phyloP scores from a whole-genome alignment of 2,888 invertebrate genomes.

The Orchestes rusci region DNA sequence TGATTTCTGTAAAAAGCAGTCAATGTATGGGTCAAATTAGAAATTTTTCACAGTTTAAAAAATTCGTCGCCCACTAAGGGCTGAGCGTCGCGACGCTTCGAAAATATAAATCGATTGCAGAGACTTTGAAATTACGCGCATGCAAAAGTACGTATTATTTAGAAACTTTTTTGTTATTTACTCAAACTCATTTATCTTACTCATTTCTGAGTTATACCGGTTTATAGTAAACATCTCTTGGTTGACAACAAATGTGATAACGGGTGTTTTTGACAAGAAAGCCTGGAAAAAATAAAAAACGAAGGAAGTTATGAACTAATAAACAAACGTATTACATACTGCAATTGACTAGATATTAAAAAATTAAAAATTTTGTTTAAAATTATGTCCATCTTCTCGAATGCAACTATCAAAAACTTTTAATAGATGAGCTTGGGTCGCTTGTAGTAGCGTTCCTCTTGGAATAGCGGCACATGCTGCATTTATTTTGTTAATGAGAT shows the following conservation, averaged over 20 bases:
- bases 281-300: neutral
- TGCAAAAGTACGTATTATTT: neutral
- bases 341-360: conserved; percentile 3
- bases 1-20: neutral
- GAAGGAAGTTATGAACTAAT: neutral
- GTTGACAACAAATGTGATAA: too few species aligned
- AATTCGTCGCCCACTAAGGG: neutral
- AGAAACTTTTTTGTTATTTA: conserved; percentile 1
- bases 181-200: neutral
- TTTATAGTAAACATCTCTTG: too few species aligned
- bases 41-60: neutral
- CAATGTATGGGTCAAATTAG: conserved; percentile 3
- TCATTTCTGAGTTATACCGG: neutral
- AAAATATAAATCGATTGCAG: neutral
- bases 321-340: conserved; percentile 1
- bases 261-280: neutral
- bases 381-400: conserved; percentile 8
- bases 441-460: conserved; percentile 15
- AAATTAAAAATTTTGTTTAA: conserved; percentile 4
- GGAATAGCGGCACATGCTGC: neutral
- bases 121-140: neutral
- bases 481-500: neutral
- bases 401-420: conserved; percentile 13
- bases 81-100: neutral
- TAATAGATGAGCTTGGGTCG: conserved; percentile 16